phyloP scores from a whole-genome alignment of 2,113 vertebrate genomes.

The Siniperca chuatsi region DNA sequence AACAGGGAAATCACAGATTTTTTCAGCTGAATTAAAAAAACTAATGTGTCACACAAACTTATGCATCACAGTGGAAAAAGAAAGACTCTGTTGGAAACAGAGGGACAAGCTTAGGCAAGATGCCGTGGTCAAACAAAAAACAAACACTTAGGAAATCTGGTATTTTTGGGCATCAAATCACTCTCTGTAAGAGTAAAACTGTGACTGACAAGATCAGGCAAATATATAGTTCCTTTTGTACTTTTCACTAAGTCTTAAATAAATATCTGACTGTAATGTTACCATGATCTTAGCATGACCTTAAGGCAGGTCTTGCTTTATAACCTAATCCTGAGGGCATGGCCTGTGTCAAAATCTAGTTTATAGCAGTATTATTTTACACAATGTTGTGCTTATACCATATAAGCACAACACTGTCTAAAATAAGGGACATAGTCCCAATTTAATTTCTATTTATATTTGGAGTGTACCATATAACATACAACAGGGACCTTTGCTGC shows the following conservation, averaged over 20 bases:
- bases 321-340: neutral
- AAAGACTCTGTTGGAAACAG: neutral
- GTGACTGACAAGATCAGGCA: neutral
- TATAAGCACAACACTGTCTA: too few relatives aligned
- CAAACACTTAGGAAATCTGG: constrained; percentile 7
- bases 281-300: neutral
- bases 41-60: neutral
- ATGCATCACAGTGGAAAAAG: constrained; percentile 5
- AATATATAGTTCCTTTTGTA: neutral
- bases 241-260: neutral
- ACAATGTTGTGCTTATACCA: neutral
- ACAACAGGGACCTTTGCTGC: neutral
- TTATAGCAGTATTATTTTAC: constrained; percentile 1
- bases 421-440: neutral
- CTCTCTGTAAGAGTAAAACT: neutral
- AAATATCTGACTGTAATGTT: neutral
- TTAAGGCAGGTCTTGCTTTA: neutral
- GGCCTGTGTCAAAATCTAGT: neutral
- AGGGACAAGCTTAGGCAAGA: constrained; percentile 4
- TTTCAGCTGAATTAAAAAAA: neutral
- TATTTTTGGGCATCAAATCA: neutral
- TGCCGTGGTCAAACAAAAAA: neutral
- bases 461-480: neutral
- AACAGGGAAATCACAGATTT: constrained; percentile 15
- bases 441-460: neutral